Percentiles rank a stretch among this genome's conserved stretches.
Evolutionary conservation across 1,140 invertebrate species (phyloP).

Genomic region (Drosophila busckii): DNA sequence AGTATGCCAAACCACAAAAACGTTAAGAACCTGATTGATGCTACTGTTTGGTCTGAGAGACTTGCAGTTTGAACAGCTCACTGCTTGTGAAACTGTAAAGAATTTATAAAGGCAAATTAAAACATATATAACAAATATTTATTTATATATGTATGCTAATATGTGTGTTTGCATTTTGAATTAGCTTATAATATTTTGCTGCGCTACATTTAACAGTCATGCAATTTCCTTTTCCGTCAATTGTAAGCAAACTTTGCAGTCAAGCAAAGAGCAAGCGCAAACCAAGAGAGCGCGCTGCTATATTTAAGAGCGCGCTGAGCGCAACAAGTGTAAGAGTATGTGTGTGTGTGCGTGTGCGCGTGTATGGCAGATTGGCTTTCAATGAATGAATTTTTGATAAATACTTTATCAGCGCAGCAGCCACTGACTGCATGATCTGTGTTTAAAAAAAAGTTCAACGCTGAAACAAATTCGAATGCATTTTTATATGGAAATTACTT

Average conservation of each 20-base stretch:
- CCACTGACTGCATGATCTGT: conserved; percentile 27
- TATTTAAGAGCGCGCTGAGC: conserved; percentile 43
- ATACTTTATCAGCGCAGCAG: conserved; percentile 59
- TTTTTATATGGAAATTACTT: conserved; percentile 64
- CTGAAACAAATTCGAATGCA: conserved; percentile 28
- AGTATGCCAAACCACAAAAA: conserved; percentile 30
- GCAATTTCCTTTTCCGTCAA: conserved; percentile 63
- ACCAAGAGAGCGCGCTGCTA: neutral
- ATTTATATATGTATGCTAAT: too few relatives aligned
- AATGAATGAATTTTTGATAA: conserved; percentile 76
- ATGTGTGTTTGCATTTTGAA: too few relatives aligned
- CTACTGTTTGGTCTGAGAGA: conserved; percentile 40
- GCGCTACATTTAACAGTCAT: conserved; percentile 33
- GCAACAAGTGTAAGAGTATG: conserved; percentile 36
- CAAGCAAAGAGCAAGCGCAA: conserved; percentile 7
- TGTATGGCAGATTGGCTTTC: conserved; percentile 25
- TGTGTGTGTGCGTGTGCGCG: neutral
- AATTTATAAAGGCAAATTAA: too few relatives aligned
- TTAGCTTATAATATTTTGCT: conserved; percentile 25
- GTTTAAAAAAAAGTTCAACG: conserved; percentile 17
- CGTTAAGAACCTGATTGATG: conserved; percentile 25
- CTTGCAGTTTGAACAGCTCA: neutral
- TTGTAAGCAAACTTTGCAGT: neutral
- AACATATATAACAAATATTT: too few relatives aligned
- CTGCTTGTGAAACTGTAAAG: conserved; percentile 26